Evolutionary conservation across 37 sponge, comb jelly and placozoan genomes (phyloP), one percentile per base, ranked within the genome.

Genomic region (Aplysina aerophoba): DNA sequence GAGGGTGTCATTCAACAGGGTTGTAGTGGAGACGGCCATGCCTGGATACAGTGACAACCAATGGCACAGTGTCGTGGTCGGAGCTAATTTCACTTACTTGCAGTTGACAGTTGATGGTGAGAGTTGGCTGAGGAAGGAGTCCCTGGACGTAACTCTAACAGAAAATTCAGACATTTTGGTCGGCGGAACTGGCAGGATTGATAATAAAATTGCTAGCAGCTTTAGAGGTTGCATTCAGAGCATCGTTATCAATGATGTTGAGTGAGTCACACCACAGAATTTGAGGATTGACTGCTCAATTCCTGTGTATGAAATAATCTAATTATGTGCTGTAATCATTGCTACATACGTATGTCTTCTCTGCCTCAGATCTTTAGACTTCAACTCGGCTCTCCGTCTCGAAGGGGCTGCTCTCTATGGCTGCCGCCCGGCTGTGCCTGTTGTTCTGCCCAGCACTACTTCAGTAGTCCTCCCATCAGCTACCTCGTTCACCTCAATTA

Each of bases 141-240:
- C 6, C 2, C 27, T 69, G 4, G 33, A 69, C 28, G 71, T 69
- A 12, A 11, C 8, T 24, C 37, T n/a, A 24, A 75, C 78, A 25
- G 53, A 40, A 16, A 15, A 75, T 24, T 36, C 78, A 36, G 78
- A 0, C 37, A 44, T 75, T 1, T 21, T 75, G 6, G 24, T 41
- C 25, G 78, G 78, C 4, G 53, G 53, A 22, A 24, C 53, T 3
- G 8, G 15, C 20, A 75, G 78, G 33, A 21, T 3, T 36, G 53
- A 15, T 40, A 25, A 6, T 24, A 39, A 27, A 21, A 56, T 85
- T 40, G 17, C 83, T 60, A 79, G 81, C 17, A 62, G 66, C 17
- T 91, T 85, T 57, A 85, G 92, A 85, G 92, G 92, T 0, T 91
- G 92, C 64, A 72, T 91, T 5, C 35, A 60, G 12, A 54, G 79